These are phyloP conservation scores for Taeniopygia guttata DNA, from an alignment of 2,797 vertebrate species.

Conservation along the genomic window DNA sequence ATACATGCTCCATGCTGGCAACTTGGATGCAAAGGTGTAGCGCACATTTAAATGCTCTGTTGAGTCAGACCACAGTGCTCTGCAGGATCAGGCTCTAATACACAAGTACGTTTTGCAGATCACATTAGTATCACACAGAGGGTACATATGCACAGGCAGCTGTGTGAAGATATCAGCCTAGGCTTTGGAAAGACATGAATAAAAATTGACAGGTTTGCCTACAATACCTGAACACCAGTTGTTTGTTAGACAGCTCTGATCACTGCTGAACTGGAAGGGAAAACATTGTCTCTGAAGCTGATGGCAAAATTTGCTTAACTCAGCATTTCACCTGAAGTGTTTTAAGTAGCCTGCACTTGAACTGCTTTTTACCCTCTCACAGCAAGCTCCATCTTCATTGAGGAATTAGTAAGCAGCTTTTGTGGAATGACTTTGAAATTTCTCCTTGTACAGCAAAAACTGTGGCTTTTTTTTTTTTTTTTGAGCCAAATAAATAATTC, in stretches of 20 bases:
- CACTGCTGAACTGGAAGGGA: not conserved
- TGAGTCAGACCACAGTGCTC: not conserved
- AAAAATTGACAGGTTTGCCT: not conserved
- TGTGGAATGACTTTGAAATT: slow-evolving; percentile 1
- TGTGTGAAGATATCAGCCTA: not conserved
- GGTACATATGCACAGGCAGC: not conserved
- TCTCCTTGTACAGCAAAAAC: not conserved
- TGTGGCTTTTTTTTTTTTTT: not conserved
- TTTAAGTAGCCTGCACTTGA: not conserved
- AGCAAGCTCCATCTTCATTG: not conserved
- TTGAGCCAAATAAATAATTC: not conserved
- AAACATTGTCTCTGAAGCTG: not conserved
- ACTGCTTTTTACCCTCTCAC: not conserved
- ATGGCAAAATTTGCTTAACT: not conserved
- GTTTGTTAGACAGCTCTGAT: not conserved
- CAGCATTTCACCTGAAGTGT: not conserved
- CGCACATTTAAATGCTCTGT: not conserved
- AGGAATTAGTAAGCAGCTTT: not conserved
- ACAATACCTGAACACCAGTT: not conserved
- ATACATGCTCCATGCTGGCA: not conserved
- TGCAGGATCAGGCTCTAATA: not conserved
- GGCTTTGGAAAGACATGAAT: not conserved
- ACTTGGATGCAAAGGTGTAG: not conserved
- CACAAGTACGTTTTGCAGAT: not conserved
- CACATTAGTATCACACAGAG: not conserved